These are phyloP conservation scores for Stomatorhinus walkeri DNA, from an alignment of 2,797 vertebrate species.

Conservation along the genomic window DNA sequence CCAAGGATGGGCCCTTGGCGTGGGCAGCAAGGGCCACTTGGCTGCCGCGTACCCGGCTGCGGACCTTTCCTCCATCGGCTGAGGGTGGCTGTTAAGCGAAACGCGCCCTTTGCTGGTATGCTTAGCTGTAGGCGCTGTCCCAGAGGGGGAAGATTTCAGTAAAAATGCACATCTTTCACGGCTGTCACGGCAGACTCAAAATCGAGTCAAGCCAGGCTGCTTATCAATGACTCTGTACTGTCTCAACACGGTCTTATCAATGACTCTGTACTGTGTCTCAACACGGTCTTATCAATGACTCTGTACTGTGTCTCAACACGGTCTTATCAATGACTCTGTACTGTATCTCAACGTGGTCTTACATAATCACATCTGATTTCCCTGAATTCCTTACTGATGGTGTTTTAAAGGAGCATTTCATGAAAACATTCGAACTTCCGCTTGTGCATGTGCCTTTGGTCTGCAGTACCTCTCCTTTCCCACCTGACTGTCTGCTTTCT, in stretches of 20 bases:
- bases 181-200: neutral
- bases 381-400: neutral
- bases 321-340: too few relatives aligned
- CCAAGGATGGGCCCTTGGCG: neutral
- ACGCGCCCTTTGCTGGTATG: neutral
- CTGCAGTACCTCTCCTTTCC: neutral
- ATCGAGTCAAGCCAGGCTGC: neutral
- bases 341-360: neutral
- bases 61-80: neutral
- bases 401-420: neutral
- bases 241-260: too few relatives aligned
- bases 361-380: neutral
- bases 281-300: neutral
- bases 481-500: constrained; percentile 33
- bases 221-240: neutral
- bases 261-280: too few relatives aligned
- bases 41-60: neutral
- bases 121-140: too few relatives aligned
- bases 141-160: neutral
- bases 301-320: neutral
- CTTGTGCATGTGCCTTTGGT: neutral
- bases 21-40: neutral
- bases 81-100: neutral
- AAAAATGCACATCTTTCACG: neutral
- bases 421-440: neutral